phyloP scores from a whole-genome alignment of 2,888 invertebrate genomes.

The Stenichneumon culpator region DNA sequence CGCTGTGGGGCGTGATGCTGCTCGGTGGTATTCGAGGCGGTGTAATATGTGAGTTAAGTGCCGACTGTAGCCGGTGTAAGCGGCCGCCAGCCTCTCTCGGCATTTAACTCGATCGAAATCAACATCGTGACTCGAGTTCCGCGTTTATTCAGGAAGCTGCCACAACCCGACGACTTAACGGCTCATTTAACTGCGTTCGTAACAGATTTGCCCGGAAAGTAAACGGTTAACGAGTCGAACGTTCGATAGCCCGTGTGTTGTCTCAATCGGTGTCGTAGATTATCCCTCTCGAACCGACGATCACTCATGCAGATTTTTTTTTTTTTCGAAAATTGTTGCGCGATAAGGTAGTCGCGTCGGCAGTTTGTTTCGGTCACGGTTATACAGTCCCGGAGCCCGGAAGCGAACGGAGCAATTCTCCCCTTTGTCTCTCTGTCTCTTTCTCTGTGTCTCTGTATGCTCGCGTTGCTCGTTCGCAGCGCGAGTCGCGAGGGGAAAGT shows the following conservation, averaged over 20 bases:
- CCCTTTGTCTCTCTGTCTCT: constrained; percentile 48
- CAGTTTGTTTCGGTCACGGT: constrained; percentile 35
- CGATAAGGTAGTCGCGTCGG: constrained; percentile 17
- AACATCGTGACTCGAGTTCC: constrained; percentile 47
- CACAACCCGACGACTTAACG: constrained; percentile 70
- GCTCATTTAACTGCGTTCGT: constrained; percentile 71
- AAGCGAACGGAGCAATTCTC: constrained; percentile 57
- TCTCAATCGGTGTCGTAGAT: not conserved
- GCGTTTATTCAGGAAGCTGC: constrained; percentile 67
- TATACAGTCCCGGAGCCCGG: constrained; percentile 55
- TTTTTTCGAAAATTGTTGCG: constrained; percentile 16
- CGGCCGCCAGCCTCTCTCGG: not conserved
- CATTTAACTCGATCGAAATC: constrained; percentile 43
- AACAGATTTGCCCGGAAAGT: constrained; percentile 36
- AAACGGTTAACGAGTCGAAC: not conserved
- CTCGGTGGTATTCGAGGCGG: constrained; percentile 15
- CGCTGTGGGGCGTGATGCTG: constrained; percentile 35
- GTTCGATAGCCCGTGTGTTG: too few relatives aligned
- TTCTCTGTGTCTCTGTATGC: constrained; percentile 51
- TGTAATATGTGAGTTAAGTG: constrained; percentile 26
- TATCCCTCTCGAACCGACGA: not conserved
- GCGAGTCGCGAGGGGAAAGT: constrained; percentile 83
- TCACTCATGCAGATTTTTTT: not conserved
- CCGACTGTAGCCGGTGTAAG: constrained; percentile 34
- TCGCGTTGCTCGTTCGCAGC: constrained; percentile 66